Evolutionary conservation across 2,888 invertebrate species (phyloP).

Genomic region (Vanessa cardui): DNA sequence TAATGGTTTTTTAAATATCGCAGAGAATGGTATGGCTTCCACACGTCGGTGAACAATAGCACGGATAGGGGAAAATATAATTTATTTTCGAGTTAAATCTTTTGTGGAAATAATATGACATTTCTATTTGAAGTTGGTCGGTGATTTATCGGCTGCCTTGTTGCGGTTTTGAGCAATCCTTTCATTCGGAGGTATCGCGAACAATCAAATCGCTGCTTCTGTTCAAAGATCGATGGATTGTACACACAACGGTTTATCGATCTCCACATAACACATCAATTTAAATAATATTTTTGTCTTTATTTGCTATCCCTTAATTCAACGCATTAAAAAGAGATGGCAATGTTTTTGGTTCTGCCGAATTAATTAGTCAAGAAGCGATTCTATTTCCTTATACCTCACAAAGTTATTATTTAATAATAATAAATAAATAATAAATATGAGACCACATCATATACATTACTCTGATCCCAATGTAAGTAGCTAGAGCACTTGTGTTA

Average conservation of each 20-base stretch:
- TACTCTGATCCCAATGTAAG: no score
- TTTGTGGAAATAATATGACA: slow-evolving; percentile 84
- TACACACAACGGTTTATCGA: no score
- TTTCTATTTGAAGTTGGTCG: slow-evolving; percentile 82
- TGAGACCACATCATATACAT: no score
- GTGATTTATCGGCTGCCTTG: slow-evolving; percentile 80
- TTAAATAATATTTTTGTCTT: no score
- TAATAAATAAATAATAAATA: no score
- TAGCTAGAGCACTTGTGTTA: no score
- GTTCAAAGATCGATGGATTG: slow-evolving; percentile 29
- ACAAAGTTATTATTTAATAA: not conserved
- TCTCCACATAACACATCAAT: no score
- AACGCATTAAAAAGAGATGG: no score
- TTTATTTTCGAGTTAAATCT: slow-evolving; percentile 84
- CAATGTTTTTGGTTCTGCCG: no score
- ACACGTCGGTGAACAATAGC: slow-evolving; percentile 78
- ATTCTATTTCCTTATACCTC: no score
- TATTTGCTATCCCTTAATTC: no score
- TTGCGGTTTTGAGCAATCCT: slow-evolving; percentile 60
- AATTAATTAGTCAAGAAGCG: no score
- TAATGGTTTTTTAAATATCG: slow-evolving; percentile 83
- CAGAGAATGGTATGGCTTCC: slow-evolving; percentile 71
- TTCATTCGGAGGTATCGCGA: slow-evolving; percentile 60
- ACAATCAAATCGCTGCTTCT: slow-evolving; percentile 58
- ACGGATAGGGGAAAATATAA: slow-evolving; percentile 77